These are phyloP conservation scores for Aethes cnicana DNA, from an alignment of 2,888 invertebrate species.

Conservation along the genomic window DNA sequence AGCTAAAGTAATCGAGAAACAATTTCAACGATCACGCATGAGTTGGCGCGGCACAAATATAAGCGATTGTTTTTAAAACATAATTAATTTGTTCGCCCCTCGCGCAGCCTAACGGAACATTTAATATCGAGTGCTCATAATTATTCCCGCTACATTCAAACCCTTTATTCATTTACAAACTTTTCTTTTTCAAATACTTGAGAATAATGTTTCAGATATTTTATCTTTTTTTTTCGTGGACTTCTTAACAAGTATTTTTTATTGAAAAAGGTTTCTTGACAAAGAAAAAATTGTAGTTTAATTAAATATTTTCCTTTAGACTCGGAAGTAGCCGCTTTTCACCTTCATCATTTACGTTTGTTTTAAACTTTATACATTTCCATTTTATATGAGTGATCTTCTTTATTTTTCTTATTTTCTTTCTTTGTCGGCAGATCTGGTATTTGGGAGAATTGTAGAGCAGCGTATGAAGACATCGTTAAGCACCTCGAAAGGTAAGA, in stretches of 20 bases:
- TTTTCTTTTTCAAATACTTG: conserved; percentile 64
- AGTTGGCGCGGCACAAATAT: conserved; percentile 75
- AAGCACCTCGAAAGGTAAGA: conserved; percentile 96
- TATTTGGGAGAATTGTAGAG: conserved; percentile 97
- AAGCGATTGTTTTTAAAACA: conserved; percentile 81
- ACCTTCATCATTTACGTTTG: conserved; percentile 43
- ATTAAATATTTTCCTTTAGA: conserved; percentile 38
- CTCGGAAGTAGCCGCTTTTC: conserved; percentile 18
- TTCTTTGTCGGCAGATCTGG: conserved; percentile 87
- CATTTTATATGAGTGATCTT: conserved; percentile 47
- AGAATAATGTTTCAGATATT: conserved; percentile 38
- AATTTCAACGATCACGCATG: conserved; percentile 79
- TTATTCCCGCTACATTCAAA: conserved; percentile 76
- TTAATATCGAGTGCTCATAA: conserved; percentile 82
- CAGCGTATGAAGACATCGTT: conserved; percentile 96
- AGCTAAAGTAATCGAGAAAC: conserved; percentile 77
- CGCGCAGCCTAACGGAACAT: conserved; percentile 75
- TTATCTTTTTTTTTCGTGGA: conserved; percentile 53
- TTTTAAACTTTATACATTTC: conserved; percentile 43
- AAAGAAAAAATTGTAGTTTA: conserved; percentile 38
- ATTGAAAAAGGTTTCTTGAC: conserved; percentile 37
- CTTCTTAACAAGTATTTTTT: conserved; percentile 41
- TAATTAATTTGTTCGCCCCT: conserved; percentile 79
- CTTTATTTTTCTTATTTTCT: conserved; percentile 66
- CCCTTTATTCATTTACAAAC: conserved; percentile 68